These are phyloP conservation scores for Falco novaeseelandiae DNA, from an alignment of 2,797 vertebrate species.

Conservation along the genomic window DNA sequence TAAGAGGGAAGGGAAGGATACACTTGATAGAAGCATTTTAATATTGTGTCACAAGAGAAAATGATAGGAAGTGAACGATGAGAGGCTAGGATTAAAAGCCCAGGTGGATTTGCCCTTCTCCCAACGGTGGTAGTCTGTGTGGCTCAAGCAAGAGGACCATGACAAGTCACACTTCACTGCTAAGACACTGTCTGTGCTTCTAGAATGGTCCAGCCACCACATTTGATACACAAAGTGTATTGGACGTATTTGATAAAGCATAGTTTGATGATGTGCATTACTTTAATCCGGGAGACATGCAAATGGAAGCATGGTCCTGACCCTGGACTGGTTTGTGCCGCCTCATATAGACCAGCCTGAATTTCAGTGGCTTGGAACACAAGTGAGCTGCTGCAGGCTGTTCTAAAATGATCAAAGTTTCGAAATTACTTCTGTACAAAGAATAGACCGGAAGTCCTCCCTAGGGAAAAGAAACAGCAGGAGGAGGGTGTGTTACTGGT, in stretches of 20 bases:
- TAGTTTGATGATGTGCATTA: constrained; percentile 17
- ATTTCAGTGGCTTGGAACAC: not conserved
- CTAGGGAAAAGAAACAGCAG: not conserved
- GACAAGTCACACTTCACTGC: not conserved
- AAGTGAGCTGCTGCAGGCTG: not conserved
- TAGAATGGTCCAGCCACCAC: not conserved
- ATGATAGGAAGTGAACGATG: not conserved
- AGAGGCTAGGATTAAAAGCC: not conserved
- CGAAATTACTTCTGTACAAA: not conserved
- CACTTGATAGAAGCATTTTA: not conserved
- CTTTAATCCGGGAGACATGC: not conserved
- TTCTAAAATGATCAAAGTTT: not conserved
- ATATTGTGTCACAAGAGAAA: not conserved
- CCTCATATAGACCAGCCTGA: not conserved
- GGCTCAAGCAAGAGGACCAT: not conserved
- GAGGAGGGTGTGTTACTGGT: not conserved
- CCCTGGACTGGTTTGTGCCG: constrained; percentile 13
- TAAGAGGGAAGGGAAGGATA: not conserved
- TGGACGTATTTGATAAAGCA: constrained; percentile 2
- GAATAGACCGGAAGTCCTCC: not conserved
- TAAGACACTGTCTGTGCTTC: not conserved
- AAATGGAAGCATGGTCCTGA: not conserved
- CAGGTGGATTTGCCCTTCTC: not conserved
- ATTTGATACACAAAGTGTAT: constrained; percentile 13
- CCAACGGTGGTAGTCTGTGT: rapidly evolving